phyloP scores from a whole-genome alignment of 2,888 invertebrate genomes.

The Cylloceria caligata region DNA sequence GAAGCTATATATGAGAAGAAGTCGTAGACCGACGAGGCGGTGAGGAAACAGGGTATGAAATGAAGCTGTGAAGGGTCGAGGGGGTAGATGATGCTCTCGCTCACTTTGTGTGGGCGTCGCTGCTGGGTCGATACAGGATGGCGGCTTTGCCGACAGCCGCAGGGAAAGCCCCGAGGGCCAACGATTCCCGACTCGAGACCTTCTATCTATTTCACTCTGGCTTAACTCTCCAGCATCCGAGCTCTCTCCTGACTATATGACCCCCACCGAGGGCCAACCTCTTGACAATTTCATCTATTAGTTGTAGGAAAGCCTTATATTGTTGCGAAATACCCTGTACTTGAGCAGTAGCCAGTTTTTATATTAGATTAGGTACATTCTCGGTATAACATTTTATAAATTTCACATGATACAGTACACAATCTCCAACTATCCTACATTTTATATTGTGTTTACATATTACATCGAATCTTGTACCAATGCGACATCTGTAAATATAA shows the following conservation, averaged over 20 bases:
- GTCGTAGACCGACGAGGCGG: constrained; percentile 13
- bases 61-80: constrained; percentile 28
- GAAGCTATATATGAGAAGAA: constrained; percentile 50
- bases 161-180: constrained; percentile 72
- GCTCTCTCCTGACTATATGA: constrained; percentile 10
- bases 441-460: too few relatives aligned
- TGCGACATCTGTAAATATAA: too few relatives aligned
- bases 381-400: constrained; percentile 17
- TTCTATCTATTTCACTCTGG: constrained; percentile 40
- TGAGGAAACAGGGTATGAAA: constrained; percentile 5
- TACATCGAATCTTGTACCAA: too few relatives aligned
- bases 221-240: constrained; percentile 29
- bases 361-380: constrained; percentile 39
- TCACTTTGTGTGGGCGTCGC: constrained; percentile 77
- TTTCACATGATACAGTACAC: neutral
- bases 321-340: neutral
- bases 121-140: constrained; percentile 82
- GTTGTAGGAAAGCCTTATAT: constrained; percentile 16
- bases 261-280: constrained; percentile 2
- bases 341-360: constrained; percentile 33
- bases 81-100: constrained; percentile 26
- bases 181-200: constrained; percentile 44
- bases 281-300: constrained; percentile 46
- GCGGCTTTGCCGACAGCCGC: constrained; percentile 76
- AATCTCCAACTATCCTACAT: too few relatives aligned